Evolutionary conservation across 2,797 vertebrate species (phyloP), one percentile per base, ranked within the genome.

Genomic region (Micrastur ruficollis): DNA sequence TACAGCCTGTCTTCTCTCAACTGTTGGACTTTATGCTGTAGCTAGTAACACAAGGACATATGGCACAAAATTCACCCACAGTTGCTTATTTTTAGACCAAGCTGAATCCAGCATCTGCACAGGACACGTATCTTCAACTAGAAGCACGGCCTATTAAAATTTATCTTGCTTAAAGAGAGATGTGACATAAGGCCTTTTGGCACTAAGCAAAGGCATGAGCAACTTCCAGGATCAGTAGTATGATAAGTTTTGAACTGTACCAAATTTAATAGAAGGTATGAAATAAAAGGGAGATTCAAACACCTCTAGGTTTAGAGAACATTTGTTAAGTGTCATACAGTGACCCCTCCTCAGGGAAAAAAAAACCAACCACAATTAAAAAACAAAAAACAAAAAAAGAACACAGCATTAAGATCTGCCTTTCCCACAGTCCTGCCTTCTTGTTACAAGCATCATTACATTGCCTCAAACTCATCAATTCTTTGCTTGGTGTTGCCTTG

Each of bases 401-500:
- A 75, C 81, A 94, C 93, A 95, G 94, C 90, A 81, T 94, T 79
- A 95, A 92, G 93, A 90, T 73, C 52, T 92, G 91, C 97, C 70
- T 93, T 63, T 87, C 89, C 96, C 94, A 72, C 53, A 88, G 95
- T 93, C 86, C 92, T 70, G 65, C 66, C 26, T 44, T 86, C 70
- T 66, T 44, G 14, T 47, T 27, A 20, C 1, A 32, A 7, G 61
- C 71, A 17, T 23, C 34, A 27, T 93, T 99, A 99, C 98, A 99
- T 98, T 50, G 99, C 98, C 97, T 99, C 99, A 42, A 99, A 99
- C 98, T 99, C 99, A 16, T 99, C 99, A 10, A 99, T 99, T 93
- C 99, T 98, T 98, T 99, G 99, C 98, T 99, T 99, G 95, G 99
- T 99, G 98, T 99, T 99, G 96, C 99, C 99, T 98, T 98, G 98